Percentiles rank a stretch among this genome's conserved stretches.
These are phyloP conservation scores for Dreissena rostriformis DNA, from an alignment of 1,140 invertebrate species.

Conservation along the genomic window DNA sequence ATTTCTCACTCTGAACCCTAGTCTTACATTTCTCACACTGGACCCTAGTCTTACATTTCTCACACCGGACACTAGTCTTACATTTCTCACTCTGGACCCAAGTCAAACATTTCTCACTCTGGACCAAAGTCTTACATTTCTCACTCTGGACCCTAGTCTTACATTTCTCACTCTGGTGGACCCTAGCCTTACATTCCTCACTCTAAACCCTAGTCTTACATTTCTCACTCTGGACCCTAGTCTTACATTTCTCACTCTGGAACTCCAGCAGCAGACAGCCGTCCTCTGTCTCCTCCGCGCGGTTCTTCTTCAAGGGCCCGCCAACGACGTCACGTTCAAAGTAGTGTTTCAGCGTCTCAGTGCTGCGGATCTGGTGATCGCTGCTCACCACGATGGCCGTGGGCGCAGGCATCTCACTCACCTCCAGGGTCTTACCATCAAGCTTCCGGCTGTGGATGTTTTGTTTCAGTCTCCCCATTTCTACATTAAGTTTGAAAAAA, in stretches of 20 bases:
- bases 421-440: constrained; percentile 31
- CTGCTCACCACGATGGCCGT: constrained; percentile 41
- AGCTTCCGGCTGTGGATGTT: constrained; percentile 18
- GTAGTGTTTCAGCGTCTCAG: constrained; percentile 42
- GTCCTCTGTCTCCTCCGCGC: constrained; percentile 45
- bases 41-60: constrained; percentile 20
- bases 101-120: no score
- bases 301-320: constrained; percentile 34
- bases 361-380: constrained; percentile 33
- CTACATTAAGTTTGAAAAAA: background rate
- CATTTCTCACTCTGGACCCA: no score
- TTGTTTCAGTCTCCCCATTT: constrained; percentile 40
- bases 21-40: constrained; percentile 32
- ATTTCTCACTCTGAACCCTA: constrained; percentile 18
- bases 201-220: constrained; percentile 7
- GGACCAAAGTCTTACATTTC: no score
- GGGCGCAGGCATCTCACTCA: constrained; percentile 33
- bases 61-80: no score
- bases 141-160: no score
- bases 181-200: constrained; percentile 25
- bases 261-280: constrained; percentile 50
- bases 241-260: constrained; percentile 31
- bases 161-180: constrained; percentile 42
- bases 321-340: constrained; percentile 46
- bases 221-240: constrained; percentile 20